Base-by-base conservation (phyloP, 2,888 invertebrate genomes). In the Venusia cambrica region DNA sequence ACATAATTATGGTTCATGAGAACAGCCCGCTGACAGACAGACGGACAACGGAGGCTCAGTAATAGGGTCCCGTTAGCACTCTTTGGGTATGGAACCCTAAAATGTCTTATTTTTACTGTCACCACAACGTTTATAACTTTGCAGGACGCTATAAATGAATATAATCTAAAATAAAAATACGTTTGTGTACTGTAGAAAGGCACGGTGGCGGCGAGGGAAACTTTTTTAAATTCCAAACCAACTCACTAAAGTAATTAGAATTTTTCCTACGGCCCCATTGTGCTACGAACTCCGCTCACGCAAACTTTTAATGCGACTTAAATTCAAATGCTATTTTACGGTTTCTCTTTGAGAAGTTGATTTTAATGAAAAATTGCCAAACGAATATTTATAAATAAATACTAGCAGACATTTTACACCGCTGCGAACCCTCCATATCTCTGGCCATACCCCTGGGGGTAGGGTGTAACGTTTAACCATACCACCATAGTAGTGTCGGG, bases 271-370 rank as follows among this genome's bases (percentile, higher is more conserved):
- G 64, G 70, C 70, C 66, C 73, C 79, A 81, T 83, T 83, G 81
- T 83, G 72, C 74, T 66, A 38, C 69, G 65, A 71, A 79, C 76
- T 77, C 79, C 45, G 69, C 75, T 74, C 77, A 74, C 75, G 74
- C 65, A 75, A 83, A 83, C 80, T 83, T 83, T 81, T 83, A 83
- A 81, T 80, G 80, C 73, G 79, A 76, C 79, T 80, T 79, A 74
- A 76, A 80, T 80, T 77, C 73, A 75, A 80, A 80, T 79, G 77
- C 72, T 74, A 73, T 79, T 80, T 78, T 74, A 73, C 72, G 74
- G 73, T 73, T 73, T 72, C 68, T 63, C 67, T 75, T 73, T 69
- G 70, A 67, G 57, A 65, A 68, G 71, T 70, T 70, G 62, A 67
- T 70, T 74, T 71, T 67, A 74, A 72, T 74, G 62, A 71, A 70